These are phyloP conservation scores for Mythimna loreyi DNA, from an alignment of 2,888 invertebrate species.

Conservation along the genomic window DNA sequence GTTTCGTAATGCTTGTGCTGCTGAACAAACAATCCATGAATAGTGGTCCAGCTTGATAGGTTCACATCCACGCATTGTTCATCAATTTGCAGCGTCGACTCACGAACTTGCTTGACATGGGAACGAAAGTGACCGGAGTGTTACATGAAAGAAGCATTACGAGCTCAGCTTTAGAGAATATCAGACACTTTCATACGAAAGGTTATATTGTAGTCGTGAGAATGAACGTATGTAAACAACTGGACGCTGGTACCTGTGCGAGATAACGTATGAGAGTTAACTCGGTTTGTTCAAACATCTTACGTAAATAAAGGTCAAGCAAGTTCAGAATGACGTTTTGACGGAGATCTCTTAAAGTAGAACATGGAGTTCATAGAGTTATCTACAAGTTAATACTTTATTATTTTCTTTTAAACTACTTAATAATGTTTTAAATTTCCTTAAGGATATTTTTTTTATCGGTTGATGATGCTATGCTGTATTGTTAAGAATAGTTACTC, in stretches of 20 bases:
- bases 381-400: too few relatives aligned
- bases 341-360: constrained; percentile 24
- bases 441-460: background rate
- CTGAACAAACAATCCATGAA: constrained; percentile 58
- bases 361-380: constrained; percentile 25
- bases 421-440: background rate
- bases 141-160: constrained; percentile 65
- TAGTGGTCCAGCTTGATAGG: constrained; percentile 65
- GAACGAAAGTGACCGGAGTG: constrained; percentile 73
- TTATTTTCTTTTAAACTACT: too few relatives aligned
- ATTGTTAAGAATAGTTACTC: too few relatives aligned
- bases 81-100: constrained; percentile 67
- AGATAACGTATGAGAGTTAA: constrained; percentile 73
- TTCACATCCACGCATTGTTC: constrained; percentile 69
- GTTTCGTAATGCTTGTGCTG: constrained; percentile 65
- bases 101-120: constrained; percentile 71
- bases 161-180: constrained; percentile 71
- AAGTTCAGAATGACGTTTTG: constrained; percentile 36
- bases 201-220: constrained; percentile 82
- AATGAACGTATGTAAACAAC: constrained; percentile 79
- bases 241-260: constrained; percentile 64
- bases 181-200: constrained; percentile 80
- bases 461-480: too few relatives aligned
- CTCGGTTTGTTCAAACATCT: constrained; percentile 80
- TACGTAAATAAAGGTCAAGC: constrained; percentile 83